phyloP scores from a whole-genome alignment of 2,797 vertebrate species.

The Tragelaphus eurycerus region DNA sequence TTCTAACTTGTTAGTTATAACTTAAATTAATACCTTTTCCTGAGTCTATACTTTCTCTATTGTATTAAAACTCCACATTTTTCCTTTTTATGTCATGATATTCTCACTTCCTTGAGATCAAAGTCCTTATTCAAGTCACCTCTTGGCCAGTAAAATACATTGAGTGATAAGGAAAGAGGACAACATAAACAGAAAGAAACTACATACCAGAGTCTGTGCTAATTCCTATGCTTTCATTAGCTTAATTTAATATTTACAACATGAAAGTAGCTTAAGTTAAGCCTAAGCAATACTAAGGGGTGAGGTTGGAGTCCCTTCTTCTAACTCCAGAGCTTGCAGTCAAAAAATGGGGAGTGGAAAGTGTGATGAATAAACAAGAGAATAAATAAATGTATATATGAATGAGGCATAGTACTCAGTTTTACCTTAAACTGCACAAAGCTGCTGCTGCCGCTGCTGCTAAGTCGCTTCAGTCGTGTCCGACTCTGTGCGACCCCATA shows the following conservation, averaged over 20 bases:
- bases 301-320: neutral
- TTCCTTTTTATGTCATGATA: neutral
- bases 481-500: too few species aligned
- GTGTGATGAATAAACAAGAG: neutral
- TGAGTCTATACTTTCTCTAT: neutral
- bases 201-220: neutral
- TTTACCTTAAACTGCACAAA: neutral
- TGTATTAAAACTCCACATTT: neutral
- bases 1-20: neutral
- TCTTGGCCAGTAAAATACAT: neutral
- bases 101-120: neutral
- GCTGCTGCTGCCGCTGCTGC: too few species aligned
- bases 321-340: neutral
- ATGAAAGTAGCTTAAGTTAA: neutral
- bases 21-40: neutral
- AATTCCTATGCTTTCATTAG: neutral
- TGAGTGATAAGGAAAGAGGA: neutral
- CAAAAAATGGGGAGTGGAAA: neutral
- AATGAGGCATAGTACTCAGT: neutral
- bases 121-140: neutral
- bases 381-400: neutral
- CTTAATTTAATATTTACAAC: neutral
- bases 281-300: neutral
- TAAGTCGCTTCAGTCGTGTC: too few species aligned
- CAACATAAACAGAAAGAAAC: neutral